These are phyloP conservation scores for Neotoxoptera formosana DNA, from an alignment of 1,140 invertebrate species.

Conservation along the genomic window DNA sequence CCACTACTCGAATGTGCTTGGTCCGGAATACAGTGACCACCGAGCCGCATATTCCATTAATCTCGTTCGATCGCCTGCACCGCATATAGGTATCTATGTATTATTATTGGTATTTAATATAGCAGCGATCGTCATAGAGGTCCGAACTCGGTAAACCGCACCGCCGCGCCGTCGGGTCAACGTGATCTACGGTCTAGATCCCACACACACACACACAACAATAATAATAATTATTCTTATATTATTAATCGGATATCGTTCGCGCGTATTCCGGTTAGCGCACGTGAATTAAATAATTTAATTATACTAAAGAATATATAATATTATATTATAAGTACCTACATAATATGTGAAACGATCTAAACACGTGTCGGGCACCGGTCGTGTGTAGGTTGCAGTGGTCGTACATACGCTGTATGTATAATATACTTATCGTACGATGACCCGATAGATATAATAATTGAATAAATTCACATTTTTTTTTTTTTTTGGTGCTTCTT, in stretches of 20 bases:
- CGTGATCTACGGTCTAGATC: neutral
- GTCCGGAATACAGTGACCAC: neutral
- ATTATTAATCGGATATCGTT: neutral
- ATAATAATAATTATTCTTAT: neutral
- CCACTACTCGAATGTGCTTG: neutral
- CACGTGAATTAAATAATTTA: neutral
- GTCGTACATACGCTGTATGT: neutral
- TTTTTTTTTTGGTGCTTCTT: too few species aligned
- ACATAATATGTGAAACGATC: too few species aligned
- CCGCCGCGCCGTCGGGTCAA: slow-evolving; percentile 24
- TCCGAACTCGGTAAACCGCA: slow-evolving; percentile 14
- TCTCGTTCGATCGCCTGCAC: neutral
- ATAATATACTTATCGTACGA: neutral
- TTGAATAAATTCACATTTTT: too few species aligned
- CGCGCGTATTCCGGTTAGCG: neutral
- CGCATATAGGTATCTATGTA: too few species aligned
- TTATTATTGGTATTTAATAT: too few species aligned
- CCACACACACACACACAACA: too few species aligned
- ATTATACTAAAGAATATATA: neutral
- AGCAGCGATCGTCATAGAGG: neutral
- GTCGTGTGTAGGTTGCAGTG: neutral
- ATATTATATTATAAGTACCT: neutral
- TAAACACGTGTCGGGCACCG: neutral
- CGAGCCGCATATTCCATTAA: neutral
- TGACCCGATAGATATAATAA: neutral